These are phyloP conservation scores for Drosophila pseudotalamancana DNA, from an alignment of 2,888 invertebrate genomes.

Conservation along the genomic window DNA sequence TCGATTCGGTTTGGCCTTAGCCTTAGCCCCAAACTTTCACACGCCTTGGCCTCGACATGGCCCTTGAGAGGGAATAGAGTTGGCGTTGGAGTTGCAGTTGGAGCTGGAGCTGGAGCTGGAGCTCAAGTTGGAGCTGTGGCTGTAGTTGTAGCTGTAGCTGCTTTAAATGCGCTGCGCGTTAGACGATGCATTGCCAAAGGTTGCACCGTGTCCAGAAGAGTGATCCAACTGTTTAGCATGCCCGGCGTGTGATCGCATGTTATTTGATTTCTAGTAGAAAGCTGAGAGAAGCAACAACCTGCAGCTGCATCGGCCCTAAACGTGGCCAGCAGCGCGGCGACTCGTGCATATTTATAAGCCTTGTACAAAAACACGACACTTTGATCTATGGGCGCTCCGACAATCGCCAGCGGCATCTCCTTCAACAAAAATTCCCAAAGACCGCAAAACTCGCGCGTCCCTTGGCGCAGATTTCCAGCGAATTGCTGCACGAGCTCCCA, in stretches of 20 bases:
- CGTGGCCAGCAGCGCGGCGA: conserved; percentile 9
- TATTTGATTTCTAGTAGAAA: conserved; percentile 59
- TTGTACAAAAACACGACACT: conserved; percentile 66
- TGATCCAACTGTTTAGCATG: conserved; percentile 54
- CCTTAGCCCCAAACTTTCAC: conserved; percentile 49
- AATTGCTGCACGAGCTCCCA: conserved; percentile 57
- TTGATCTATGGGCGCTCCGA: conserved; percentile 66
- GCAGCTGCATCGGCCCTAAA: conserved; percentile 19
- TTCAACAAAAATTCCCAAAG: background rate
- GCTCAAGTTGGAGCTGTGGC: background rate
- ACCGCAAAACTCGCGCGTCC: conserved; percentile 44
- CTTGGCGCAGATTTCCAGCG: conserved; percentile 54
- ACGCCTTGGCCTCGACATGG: conserved; percentile 36
- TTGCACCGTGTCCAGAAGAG: conserved; percentile 19
- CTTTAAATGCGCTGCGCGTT: conserved; percentile 42
- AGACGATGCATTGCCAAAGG: conserved; percentile 33
- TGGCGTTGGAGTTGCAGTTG: background rate
- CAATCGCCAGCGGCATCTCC: conserved; percentile 56
- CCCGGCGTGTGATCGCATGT: conserved; percentile 49
- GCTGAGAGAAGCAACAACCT: conserved; percentile 39
- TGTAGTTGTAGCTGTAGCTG: conserved; percentile 2
- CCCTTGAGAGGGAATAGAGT: background rate
- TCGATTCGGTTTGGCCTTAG: background rate
- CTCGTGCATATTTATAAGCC: conserved; percentile 69
- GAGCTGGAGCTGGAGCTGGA: background rate